A percentile compares a stretch with the other conserved stretches of the same genome.
These are phyloP conservation scores for Ectemnius cavifrons DNA, from an alignment of 2,888 invertebrate genomes.

Conservation along the genomic window DNA sequence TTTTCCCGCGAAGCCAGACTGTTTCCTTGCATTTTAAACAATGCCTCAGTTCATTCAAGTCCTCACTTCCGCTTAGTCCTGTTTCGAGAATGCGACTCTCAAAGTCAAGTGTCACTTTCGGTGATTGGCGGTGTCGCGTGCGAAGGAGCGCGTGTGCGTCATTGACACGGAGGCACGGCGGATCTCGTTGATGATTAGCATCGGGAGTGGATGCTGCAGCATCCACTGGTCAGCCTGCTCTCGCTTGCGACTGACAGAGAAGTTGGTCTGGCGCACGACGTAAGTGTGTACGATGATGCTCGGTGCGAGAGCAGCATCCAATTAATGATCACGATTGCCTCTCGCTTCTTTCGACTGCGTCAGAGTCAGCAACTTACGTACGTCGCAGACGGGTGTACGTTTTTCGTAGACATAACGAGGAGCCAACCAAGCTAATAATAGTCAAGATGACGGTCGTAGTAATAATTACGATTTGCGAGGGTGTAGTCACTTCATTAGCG, in stretches of 20 bases:
- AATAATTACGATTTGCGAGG: conserved; percentile 41
- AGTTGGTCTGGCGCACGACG: too few relatives aligned
- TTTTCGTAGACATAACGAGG: conserved; percentile 40
- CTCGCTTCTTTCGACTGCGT: conserved; percentile 38
- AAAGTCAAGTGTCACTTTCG: conserved; percentile 21
- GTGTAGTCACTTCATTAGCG: conserved; percentile 38
- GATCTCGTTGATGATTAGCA: conserved; percentile 32
- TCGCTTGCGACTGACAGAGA: too few relatives aligned
- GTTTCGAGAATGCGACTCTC: neutral
- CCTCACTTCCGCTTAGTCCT: too few relatives aligned
- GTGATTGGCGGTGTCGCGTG: conserved; percentile 23
- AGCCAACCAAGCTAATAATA: conserved; percentile 45
- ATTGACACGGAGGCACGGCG: conserved; percentile 28
- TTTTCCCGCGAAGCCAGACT: neutral
- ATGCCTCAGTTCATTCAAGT: too few relatives aligned
- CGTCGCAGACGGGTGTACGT: neutral
- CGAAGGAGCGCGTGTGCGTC: conserved; percentile 39
- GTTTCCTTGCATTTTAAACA: too few relatives aligned
- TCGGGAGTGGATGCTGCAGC: conserved; percentile 9
- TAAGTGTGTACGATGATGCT: neutral
- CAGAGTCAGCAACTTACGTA: conserved; percentile 13
- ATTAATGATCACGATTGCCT: conserved; percentile 43
- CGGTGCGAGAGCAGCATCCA: conserved; percentile 19
- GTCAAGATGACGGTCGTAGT: conserved; percentile 56
- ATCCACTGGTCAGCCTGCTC: too few relatives aligned